Conservation (phyloP, 2,797 vertebrate species). For the Zalophus californianus region DNA sequence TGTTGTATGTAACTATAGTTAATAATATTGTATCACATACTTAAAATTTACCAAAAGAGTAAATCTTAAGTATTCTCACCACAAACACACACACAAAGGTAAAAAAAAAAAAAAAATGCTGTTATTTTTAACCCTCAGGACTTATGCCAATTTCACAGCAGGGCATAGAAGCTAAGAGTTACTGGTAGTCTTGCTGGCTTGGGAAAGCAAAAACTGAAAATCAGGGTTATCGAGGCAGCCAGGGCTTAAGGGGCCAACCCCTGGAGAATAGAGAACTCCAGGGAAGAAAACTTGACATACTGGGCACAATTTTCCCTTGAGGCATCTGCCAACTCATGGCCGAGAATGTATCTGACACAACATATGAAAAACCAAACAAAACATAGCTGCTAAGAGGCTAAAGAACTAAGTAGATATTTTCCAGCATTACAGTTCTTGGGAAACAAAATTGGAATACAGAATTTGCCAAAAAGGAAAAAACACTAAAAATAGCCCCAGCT, state of each 20-base stretch:
- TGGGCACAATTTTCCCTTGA: not conserved
- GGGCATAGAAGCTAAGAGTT: not conserved
- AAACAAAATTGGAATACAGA: not conserved
- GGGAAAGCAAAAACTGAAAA: not conserved
- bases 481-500: not conserved
- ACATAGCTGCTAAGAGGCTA: not conserved
- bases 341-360: not conserved
- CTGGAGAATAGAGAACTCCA: not conserved
- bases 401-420: not conserved
- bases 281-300: not conserved
- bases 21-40: not conserved
- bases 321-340: not conserved
- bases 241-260: not conserved
- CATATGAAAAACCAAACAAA: not conserved
- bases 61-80: not conserved
- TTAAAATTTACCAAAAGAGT: not conserved
- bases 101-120: not conserved
- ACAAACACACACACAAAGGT: not conserved
- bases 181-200: not conserved
- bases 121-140: not conserved
- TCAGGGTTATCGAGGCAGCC: not conserved
- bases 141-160: not conserved
- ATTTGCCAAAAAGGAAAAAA: not conserved
- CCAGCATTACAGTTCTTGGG: not conserved
- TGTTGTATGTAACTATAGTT: not conserved